Percentiles rank a stretch among this genome's conserved stretches.
Evolutionary conservation across 2,113 vertebrate genomes (phyloP).

Genomic region (Bothrops jararaca): DNA sequence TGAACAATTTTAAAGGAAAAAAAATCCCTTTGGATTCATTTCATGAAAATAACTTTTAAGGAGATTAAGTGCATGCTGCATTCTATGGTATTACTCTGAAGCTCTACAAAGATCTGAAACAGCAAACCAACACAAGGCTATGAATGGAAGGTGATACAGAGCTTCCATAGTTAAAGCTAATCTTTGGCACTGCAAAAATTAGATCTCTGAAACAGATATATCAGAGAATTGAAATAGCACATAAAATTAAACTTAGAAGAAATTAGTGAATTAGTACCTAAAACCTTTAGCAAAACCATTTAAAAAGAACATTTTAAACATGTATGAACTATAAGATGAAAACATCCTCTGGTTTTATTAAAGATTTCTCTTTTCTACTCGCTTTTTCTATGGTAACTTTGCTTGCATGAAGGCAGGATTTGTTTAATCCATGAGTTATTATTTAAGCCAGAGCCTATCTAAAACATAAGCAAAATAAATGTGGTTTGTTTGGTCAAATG

Average conservation of each 20-base stretch:
- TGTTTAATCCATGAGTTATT: background rate
- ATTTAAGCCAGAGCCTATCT: background rate
- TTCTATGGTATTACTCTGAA: constrained; percentile 3
- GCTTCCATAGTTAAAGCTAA: background rate
- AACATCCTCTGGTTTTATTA: background rate
- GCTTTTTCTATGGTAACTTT: background rate
- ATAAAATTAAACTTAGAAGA: background rate
- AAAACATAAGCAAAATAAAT: background rate
- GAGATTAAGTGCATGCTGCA: background rate
- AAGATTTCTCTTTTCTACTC: background rate
- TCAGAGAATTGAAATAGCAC: background rate
- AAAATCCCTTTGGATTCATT: constrained; percentile 35
- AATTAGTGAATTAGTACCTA: background rate
- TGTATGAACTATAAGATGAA: background rate
- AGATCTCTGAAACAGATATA: background rate
- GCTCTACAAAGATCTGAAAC: background rate
- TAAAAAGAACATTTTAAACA: background rate
- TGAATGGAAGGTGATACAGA: background rate
- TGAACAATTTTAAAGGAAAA: constrained; percentile 23
- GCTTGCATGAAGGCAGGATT: background rate
- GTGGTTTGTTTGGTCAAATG: background rate
- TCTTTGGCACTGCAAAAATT: background rate
- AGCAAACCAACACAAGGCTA: background rate
- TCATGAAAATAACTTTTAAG: background rate
- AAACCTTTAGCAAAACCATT: background rate